Evolutionary conservation across 2,113 vertebrate species (phyloP).

Genomic region (Octodon degus): DNA sequence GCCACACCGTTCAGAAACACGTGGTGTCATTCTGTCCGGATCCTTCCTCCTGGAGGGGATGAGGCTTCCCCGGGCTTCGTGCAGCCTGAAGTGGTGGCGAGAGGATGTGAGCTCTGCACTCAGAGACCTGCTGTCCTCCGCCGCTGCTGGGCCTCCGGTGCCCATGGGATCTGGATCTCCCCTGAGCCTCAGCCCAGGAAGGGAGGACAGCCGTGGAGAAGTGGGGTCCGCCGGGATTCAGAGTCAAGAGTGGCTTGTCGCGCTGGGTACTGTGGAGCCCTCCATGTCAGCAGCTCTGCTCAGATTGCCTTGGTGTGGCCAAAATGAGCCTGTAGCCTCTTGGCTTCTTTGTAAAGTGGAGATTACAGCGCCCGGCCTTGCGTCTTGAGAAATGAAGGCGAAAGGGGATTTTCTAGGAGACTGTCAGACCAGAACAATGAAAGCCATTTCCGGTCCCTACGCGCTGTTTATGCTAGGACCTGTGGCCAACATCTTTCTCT

Average conservation of each 20-base stretch:
- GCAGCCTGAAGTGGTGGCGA: background rate
- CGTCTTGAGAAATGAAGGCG: background rate
- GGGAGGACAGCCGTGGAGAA: background rate
- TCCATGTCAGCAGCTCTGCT: slow-evolving; percentile 50
- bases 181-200: slow-evolving; percentile 73
- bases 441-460: background rate
- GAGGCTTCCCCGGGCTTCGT: background rate
- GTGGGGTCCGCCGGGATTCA: rapidly evolving
- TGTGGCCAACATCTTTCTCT: background rate
- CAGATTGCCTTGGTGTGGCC: background rate
- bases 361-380: no score
- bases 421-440: background rate
- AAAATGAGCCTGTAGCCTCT: background rate
- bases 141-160: slow-evolving; percentile 73
- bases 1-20: background rate
- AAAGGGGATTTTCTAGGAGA: background rate
- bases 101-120: background rate
- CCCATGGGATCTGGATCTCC: slow-evolving; percentile 85
- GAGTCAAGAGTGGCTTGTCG: rapidly evolving
- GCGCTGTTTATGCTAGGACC: background rate
- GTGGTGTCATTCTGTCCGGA: background rate
- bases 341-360: background rate
- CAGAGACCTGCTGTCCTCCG: background rate
- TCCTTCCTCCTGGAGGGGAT: background rate
- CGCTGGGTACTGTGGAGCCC: background rate